These are phyloP conservation scores for Pyrrhosoma nymphula DNA, from an alignment of 2,888 invertebrate species.

Conservation along the genomic window DNA sequence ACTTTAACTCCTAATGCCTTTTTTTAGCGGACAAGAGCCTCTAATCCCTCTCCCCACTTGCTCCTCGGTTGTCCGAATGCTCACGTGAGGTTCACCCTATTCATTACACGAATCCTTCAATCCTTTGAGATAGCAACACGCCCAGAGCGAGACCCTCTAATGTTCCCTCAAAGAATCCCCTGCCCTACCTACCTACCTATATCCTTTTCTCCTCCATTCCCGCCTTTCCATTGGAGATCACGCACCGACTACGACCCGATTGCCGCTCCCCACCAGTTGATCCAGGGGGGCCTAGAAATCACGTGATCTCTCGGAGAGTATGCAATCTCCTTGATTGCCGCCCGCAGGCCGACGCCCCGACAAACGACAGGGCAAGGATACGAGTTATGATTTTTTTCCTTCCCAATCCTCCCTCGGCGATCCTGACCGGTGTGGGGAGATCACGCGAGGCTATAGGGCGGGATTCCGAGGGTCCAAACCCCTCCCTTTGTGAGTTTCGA, in stretches of 20 bases:
- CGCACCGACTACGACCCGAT: background rate
- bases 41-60: too few species aligned
- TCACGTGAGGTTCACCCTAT: too few species aligned
- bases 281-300: background rate
- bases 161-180: too few species aligned
- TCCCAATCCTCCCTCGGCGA: background rate
- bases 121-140: too few species aligned
- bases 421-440: slow-evolving; percentile 4
- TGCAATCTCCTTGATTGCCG: slow-evolving; percentile 15
- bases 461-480: background rate
- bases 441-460: background rate
- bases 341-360: background rate
- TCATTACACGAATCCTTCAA: too few species aligned
- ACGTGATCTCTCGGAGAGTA: background rate
- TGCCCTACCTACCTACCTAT: too few species aligned
- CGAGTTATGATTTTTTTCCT: background rate
- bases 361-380: background rate
- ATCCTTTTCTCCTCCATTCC: background rate
- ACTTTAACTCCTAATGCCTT: too few species aligned
- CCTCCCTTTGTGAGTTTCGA: background rate
- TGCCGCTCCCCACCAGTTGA: background rate
- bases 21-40: too few species aligned
- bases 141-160: too few species aligned
- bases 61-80: too few species aligned
- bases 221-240: background rate